A percentile compares a stretch with the other conserved stretches of the same genome.
phyloP scores from a whole-genome alignment of 2,797 vertebrate species.

The Acanthis flammea region DNA sequence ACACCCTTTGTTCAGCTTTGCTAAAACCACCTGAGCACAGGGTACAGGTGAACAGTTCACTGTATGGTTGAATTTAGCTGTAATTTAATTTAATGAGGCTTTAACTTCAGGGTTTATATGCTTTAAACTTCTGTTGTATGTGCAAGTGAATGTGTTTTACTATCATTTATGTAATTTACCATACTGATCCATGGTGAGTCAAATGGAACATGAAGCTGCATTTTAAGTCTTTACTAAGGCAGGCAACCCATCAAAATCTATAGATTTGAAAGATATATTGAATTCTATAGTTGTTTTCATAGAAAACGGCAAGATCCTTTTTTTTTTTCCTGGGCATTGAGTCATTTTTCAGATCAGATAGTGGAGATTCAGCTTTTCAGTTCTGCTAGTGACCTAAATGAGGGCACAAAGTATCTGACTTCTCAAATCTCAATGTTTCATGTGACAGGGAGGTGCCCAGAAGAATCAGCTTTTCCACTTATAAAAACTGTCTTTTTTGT shows the following conservation, averaged over 20 bases:
- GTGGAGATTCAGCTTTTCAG: neutral
- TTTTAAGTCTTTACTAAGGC: neutral
- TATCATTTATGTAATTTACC: neutral
- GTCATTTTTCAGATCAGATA: neutral
- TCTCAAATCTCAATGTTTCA: neutral
- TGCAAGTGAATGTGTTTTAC: neutral
- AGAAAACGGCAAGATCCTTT: neutral
- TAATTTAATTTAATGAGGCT: neutral
- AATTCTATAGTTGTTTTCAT: neutral
- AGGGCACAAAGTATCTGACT: neutral
- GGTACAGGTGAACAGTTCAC: neutral
- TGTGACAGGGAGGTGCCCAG: neutral
- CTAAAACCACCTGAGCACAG: neutral
- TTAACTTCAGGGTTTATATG: neutral
- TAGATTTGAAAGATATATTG: neutral
- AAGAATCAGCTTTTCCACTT: neutral
- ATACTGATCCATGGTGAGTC: neutral
- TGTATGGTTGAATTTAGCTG: neutral
- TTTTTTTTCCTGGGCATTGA: neutral
- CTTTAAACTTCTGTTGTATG: neutral
- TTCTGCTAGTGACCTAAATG: neutral
- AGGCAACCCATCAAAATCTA: neutral
- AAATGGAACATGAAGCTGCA: neutral
- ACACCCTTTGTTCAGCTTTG: rapidly evolving
- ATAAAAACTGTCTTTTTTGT: neutral